Conservation (phyloP, 2,797 vertebrate species). For the Sebastes itinus region DNA sequence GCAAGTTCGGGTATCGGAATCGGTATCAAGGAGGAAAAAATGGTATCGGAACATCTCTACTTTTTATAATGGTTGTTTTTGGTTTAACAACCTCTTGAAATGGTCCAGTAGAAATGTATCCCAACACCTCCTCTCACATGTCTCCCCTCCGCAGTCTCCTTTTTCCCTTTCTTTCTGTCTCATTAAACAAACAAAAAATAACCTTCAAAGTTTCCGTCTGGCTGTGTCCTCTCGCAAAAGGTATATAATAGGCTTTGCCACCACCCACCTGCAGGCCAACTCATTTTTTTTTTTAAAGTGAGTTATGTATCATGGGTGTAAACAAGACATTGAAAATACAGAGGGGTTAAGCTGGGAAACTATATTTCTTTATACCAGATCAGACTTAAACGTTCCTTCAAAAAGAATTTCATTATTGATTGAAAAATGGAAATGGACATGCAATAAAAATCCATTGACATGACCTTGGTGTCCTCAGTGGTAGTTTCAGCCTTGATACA, state of each 20-base stretch:
- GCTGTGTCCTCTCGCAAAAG: neutral
- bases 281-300: too few relatives aligned
- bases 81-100: neutral
- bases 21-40: too few relatives aligned
- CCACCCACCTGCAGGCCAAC: too few relatives aligned
- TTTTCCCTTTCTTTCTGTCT: neutral
- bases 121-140: neutral
- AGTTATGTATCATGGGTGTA: neutral
- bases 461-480: conserved; percentile 27
- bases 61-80: neutral
- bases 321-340: neutral
- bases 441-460: conserved; percentile 23
- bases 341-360: neutral
- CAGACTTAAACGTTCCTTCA: neutral
- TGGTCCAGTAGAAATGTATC: neutral
- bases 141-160: neutral
- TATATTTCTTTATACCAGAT: neutral
- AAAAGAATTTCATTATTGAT: conserved; percentile 2
- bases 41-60: too few relatives aligned
- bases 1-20: too few relatives aligned
- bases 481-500: conserved; percentile 26
- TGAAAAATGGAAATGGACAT: conserved; percentile 23
- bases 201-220: neutral
- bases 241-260: neutral
- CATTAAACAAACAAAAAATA: conserved; percentile 2